Evolutionary conservation across 2,797 vertebrate species (phyloP).

Genomic region (Sebastes trivittatus): DNA sequence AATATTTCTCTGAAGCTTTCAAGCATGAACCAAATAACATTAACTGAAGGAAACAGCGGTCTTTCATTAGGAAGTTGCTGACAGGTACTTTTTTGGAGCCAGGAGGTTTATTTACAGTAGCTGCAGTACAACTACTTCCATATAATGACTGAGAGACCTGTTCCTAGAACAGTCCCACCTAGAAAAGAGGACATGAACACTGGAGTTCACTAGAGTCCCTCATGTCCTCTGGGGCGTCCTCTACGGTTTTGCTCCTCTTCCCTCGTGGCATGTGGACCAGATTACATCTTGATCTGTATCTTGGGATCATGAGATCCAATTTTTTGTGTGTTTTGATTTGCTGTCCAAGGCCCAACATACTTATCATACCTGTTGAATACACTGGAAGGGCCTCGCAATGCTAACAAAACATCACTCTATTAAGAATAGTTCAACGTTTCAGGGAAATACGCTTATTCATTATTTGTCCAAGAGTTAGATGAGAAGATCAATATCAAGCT

Average conservation of each 20-base stretch:
- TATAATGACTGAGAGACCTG: neutral
- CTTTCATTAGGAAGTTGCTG: constrained; percentile 38
- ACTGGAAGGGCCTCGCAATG: neutral
- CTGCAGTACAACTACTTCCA: constrained; percentile 2
- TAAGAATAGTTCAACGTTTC: neutral
- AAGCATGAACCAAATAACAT: neutral
- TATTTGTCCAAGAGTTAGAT: neutral
- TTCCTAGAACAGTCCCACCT: neutral
- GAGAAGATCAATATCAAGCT: neutral
- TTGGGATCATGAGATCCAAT: neutral
- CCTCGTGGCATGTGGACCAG: neutral
- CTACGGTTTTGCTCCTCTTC: neutral
- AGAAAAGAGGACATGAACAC: neutral
- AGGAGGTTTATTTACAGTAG: constrained; percentile 21
- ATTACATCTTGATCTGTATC: neutral
- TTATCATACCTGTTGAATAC: neutral
- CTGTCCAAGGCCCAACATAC: neutral
- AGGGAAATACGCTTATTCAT: neutral
- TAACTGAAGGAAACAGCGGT: neutral
- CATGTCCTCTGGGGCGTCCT: neutral
- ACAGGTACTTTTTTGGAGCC: constrained; percentile 19
- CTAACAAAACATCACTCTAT: neutral
- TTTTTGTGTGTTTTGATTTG: neutral
- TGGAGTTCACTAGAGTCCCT: neutral
- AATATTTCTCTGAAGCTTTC: neutral